Evolutionary conservation across 2,888 invertebrate species (phyloP), one percentile per base, ranked within the genome.

Genomic region (Neocrepidodera transversa): DNA sequence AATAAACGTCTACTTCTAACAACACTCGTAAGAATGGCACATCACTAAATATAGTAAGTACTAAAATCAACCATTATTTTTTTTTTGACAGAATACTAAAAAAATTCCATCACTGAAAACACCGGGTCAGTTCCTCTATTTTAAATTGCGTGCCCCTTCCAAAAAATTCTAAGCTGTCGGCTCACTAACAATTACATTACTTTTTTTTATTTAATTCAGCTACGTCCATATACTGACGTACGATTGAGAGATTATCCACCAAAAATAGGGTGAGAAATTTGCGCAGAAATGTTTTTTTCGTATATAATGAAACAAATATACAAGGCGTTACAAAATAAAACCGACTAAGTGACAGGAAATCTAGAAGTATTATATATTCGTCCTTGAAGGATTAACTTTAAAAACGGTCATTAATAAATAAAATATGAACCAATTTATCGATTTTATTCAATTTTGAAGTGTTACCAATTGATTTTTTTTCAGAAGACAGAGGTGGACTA

Each of bases 1-100:
- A 77, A 76, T 77, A 77, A 78, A 77, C 74, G 75, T 73, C 77
- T 78, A 78, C 64, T 63, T 68, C 77, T 78, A 78, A 73, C 74
- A 75, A 76, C 75, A 76, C 73, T 76, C 74, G 73, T 76, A 76
- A 74, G 75, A 77, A 79, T 79, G 79, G 79, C 79, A 79, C 79
- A 75, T 76, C 71, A 73, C 73, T 74, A 73, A 56, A 49, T 68
- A n/a, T 26, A 26, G 11, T 45, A 45, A 55, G 52, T 71, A 68
- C 71, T 71, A 73, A 70, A 68, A 67, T 63, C 66, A 73, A 71
- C 72, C 75, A 76, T 13, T 35, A n/a, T 7, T 7, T 36, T 13
- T 16, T 45, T 45, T 75, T 73, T 72, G 77, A 78, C 76, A 78
- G 77, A 79, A 77, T 75, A 71, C 69, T 76, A 75, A 77, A 68